Evolutionary conservation across 2,888 invertebrate genomes (phyloP), one percentile per base, ranked within the genome.

Genomic region (Harmothoe impar): DNA sequence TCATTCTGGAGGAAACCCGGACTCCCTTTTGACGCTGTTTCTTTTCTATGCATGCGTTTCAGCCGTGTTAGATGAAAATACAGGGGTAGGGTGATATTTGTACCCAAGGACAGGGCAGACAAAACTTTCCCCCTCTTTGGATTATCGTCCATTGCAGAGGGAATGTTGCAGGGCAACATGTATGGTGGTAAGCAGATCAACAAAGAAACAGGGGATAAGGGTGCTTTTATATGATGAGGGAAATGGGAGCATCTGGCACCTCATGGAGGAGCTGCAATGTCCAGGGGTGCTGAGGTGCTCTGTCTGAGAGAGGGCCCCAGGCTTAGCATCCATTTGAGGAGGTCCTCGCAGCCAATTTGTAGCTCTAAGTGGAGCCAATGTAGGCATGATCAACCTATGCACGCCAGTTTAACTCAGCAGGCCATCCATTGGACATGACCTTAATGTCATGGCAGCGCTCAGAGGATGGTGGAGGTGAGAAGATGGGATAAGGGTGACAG

Each of bases 321-420:
- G 81, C 43, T 81, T 43, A 81, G 35, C 81, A 81, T 81, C 81
- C 33, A 81, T 33, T 81, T 35, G 35, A 1, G 72, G 35, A 33
- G 43, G 43, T 12, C 81, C 35, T 81, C 35, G 35, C 33, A 20
- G 81, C 23, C 81, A 81, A 81, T 81, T n/a, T 81, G 3, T 15
- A 23, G 0, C 35, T 12, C 23, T 0, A 25, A 43, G 20, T 3
- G 81, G n/a, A 43, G 81, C 81, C 43, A 81, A 81, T 81, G 35
- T 81, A 33, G 81, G 7, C 81, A 25, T 35, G 81, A 12, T 10
- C 20, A 35, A 43, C 81, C 35, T 43, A 43, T 43, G 43, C 43
- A 72, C 25, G 72, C 3, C 72, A 72, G 81, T 25, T 1, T 33
- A 20, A 35, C 10, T 5, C 17, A 12, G 35, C 25, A 3, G n/a